These are phyloP conservation scores for Drosophila anomalipes DNA, from an alignment of 2,888 invertebrate genomes.

Conservation along the genomic window DNA sequence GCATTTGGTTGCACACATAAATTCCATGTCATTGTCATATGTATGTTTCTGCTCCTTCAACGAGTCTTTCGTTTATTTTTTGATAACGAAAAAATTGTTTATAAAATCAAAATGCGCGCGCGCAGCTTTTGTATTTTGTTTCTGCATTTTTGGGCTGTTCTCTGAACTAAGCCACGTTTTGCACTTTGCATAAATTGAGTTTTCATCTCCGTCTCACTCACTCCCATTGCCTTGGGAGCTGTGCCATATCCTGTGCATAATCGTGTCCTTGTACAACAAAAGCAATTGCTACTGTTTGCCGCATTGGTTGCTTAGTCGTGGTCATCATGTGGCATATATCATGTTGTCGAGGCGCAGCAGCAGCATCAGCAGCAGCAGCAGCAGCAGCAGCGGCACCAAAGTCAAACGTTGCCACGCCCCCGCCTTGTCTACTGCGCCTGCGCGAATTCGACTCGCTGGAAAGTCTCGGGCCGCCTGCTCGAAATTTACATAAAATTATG, in stretches of 20 bases:
- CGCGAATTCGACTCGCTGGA: conserved; percentile 46
- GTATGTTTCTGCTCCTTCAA: conserved; percentile 31
- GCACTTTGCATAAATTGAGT: conserved; percentile 79
- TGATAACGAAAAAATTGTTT: conserved; percentile 53
- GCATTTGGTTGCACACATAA: conserved; percentile 61
- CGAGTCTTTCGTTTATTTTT: conserved; percentile 21
- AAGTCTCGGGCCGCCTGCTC: conserved; percentile 53
- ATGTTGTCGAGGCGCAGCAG: conserved; percentile 61
- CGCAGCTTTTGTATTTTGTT: conserved; percentile 44
- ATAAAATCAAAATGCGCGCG: conserved; percentile 53
- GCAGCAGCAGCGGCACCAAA: conserved; percentile 26
- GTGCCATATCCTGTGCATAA: conserved; percentile 63
- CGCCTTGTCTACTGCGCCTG: conserved; percentile 49
- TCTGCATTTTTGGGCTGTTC: conserved; percentile 2
- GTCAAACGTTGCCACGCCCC: conserved; percentile 69
- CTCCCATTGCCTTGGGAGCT: not conserved
- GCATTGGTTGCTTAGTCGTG: conserved; percentile 65
- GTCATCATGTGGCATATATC: conserved; percentile 81
- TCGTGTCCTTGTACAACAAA: conserved; percentile 83
- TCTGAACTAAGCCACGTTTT: conserved; percentile 65
- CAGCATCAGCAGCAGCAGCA: conserved; percentile 15
- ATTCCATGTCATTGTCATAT: conserved; percentile 72
- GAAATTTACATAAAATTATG: conserved; percentile 80
- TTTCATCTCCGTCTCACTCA: conserved; percentile 2
- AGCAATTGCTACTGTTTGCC: conserved; percentile 84